phyloP scores from a whole-genome alignment of 2,888 invertebrate species.

The Tenthredo notha region DNA sequence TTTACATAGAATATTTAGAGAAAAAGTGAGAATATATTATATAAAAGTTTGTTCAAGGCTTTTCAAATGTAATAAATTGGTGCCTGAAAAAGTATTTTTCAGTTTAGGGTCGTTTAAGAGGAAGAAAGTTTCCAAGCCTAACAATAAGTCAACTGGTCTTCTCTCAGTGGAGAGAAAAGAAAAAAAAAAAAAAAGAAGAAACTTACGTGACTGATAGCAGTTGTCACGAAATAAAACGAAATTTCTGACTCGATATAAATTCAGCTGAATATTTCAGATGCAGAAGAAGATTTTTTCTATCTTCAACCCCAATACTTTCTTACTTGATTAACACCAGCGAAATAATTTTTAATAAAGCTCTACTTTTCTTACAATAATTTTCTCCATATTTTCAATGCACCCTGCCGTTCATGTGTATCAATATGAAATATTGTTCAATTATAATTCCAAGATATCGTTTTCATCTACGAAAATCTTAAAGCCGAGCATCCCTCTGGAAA shows the following conservation, averaged over 20 bases:
- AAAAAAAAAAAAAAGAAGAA: background rate
- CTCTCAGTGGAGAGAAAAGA: background rate
- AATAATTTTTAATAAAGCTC: background rate
- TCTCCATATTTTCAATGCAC: background rate
- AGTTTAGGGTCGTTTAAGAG: conserved; percentile 28
- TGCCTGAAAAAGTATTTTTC: conserved; percentile 17
- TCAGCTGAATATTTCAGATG: conserved; percentile 16
- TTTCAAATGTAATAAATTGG: conserved; percentile 23
- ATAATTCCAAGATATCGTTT: background rate
- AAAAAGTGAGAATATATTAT: background rate
- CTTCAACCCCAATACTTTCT: background rate
- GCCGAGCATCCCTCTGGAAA: conserved; percentile 1
- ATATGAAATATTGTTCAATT: background rate
- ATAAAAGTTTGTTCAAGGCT: background rate
- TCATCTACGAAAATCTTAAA: background rate
- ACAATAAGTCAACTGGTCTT: conserved; percentile 29
- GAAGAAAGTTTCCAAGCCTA: conserved; percentile 10
- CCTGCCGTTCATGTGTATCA: background rate
- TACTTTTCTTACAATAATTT: background rate
- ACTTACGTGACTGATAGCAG: conserved; percentile 12
- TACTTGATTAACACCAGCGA: background rate
- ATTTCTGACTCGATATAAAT: conserved; percentile 18
- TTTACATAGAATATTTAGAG: background rate
- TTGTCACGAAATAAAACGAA: conserved; percentile 27
- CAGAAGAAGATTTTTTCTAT: background rate